Percentiles rank a stretch among this genome's conserved stretches.
Conservation (phyloP, 2,113 vertebrate species). For the Clarias magur region DNA sequence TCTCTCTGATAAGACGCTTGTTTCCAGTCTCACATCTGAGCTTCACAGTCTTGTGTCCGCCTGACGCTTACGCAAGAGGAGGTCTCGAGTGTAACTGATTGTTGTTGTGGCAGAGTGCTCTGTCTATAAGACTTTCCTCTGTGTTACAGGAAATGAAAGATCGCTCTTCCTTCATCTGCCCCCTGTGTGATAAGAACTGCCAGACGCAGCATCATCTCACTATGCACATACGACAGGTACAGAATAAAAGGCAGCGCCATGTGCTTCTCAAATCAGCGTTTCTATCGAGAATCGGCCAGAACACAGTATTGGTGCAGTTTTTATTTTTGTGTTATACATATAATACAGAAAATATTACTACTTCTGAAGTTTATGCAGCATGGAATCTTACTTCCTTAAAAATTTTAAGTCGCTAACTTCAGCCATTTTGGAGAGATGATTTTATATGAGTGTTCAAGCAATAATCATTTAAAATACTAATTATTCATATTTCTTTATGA, state of each 20-base stretch:
- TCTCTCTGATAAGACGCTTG: not conserved
- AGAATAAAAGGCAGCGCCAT: not conserved
- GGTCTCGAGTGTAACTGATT: not conserved
- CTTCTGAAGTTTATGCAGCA: no score
- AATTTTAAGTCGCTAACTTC: no score
- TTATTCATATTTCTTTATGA: no score
- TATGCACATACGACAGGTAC: constrained; percentile 98
- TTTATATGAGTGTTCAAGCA: no score
- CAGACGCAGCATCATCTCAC: constrained; percentile 91
- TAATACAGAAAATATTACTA: no score
- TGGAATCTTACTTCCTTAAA: no score
- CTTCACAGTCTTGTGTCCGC: not conserved
- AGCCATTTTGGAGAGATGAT: no score
- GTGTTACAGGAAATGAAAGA: constrained; percentile 87
- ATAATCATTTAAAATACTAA: no score
- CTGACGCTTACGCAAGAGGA: not conserved
- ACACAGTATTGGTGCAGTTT: no score
- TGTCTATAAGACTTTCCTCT: constrained; percentile 23
- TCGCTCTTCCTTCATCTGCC: constrained; percentile 84
- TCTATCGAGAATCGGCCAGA: not conserved
- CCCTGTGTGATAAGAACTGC: constrained; percentile 92
- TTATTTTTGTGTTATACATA: no score
- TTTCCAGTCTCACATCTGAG: not conserved
- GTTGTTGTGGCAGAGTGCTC: constrained; percentile 2
- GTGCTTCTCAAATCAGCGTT: not conserved